Conservation (phyloP, 2,797 vertebrate species). For the Champsocephalus gunnari region DNA sequence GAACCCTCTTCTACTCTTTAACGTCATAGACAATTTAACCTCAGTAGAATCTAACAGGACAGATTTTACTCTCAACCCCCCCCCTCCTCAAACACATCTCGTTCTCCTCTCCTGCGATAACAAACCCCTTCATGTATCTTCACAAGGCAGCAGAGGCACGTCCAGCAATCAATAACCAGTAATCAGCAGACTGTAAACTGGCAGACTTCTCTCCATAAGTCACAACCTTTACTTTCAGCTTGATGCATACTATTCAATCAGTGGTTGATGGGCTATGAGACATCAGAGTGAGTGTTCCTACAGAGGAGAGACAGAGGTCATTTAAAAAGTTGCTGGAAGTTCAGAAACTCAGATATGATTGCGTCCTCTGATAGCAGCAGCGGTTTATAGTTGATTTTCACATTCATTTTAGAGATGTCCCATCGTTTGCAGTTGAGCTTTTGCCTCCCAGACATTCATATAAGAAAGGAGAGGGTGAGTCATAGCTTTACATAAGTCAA, state of each 20-base stretch:
- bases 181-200: slow-evolving; percentile 16
- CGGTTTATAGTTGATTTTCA: slow-evolving; percentile 1
- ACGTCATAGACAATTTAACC: slow-evolving; percentile 1
- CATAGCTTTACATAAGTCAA: slow-evolving; percentile 66
- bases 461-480: slow-evolving; percentile 64
- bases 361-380: slow-evolving; percentile 15
- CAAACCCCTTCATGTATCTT: slow-evolving; percentile 16
- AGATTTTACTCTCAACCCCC: slow-evolving; percentile 11
- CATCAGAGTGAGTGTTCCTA: background rate
- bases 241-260: slow-evolving; percentile 24
- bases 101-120: slow-evolving; percentile 3
- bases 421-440: slow-evolving; percentile 10
- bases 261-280: slow-evolving; percentile 30
- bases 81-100: background rate
- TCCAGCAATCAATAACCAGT: slow-evolving; percentile 32
- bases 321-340: slow-evolving; percentile 28
- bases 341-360: slow-evolving; percentile 24
- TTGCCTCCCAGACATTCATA: slow-evolving; percentile 49
- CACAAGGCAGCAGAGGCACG: slow-evolving; percentile 8
- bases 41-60: background rate
- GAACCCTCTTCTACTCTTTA: background rate
- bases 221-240: slow-evolving; percentile 4
- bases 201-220: slow-evolving; percentile 14
- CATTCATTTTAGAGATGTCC: slow-evolving; percentile 7
- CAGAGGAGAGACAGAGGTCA: slow-evolving; percentile 9